These are phyloP conservation scores for Australoheros scitulus DNA, from an alignment of 2,113 vertebrate species.

Conservation along the genomic window DNA sequence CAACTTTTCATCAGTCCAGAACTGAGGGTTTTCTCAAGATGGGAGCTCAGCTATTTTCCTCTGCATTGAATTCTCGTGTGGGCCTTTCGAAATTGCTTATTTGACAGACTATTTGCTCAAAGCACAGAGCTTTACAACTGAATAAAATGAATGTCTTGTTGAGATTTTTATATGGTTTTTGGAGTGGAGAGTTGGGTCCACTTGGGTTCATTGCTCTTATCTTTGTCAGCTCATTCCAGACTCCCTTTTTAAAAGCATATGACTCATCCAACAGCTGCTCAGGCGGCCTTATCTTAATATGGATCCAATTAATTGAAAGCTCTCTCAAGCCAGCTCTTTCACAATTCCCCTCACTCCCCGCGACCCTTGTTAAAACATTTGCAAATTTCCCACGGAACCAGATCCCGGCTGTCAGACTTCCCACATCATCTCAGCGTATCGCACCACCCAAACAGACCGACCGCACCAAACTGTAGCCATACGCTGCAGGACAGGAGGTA, in stretches of 20 bases:
- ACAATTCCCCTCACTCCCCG: slow-evolving; percentile 53
- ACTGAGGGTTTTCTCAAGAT: background rate
- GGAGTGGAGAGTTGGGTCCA: slow-evolving; percentile 42
- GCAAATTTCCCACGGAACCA: slow-evolving; percentile 72
- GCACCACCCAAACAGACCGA: slow-evolving; percentile 46
- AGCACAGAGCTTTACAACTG: slow-evolving; percentile 7
- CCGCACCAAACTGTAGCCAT: slow-evolving; percentile 12
- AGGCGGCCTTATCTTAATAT: slow-evolving; percentile 74
- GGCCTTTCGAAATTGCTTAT: slow-evolving; percentile 13
- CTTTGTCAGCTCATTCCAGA: slow-evolving; percentile 24
- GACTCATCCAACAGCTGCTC: slow-evolving; percentile 53
- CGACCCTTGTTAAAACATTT: slow-evolving; percentile 62
- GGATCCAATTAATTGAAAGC: slow-evolving; percentile 75
- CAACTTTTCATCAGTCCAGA: background rate
- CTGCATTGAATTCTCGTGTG: background rate
- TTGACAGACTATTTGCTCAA: slow-evolving; percentile 32
- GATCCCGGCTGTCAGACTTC: slow-evolving; percentile 44
- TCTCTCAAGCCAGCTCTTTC: slow-evolving; percentile 63
- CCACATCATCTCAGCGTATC: slow-evolving; percentile 25
- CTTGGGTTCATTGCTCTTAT: slow-evolving; percentile 59
- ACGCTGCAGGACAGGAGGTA: slow-evolving; percentile 19
- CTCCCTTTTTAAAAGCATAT: slow-evolving; percentile 60
- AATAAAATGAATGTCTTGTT: slow-evolving; percentile 33
- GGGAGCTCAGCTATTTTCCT: background rate
- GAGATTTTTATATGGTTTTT: slow-evolving; percentile 26